Evolutionary conservation across 2,797 vertebrate species (phyloP).

Genomic region (Erethizon dorsatum): DNA sequence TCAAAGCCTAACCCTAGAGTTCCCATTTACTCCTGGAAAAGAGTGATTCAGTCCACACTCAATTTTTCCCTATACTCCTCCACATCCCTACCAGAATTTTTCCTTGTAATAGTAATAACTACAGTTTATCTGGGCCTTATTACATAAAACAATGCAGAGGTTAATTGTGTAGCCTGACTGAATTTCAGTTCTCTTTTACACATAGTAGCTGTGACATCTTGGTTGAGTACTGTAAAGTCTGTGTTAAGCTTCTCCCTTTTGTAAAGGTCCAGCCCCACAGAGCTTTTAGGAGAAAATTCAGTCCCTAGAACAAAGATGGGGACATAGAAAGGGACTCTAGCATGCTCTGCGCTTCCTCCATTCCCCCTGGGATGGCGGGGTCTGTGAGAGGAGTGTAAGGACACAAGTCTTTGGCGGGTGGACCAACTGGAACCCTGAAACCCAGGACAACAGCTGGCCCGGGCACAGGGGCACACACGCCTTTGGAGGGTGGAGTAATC

Average conservation of each 20-base stretch:
- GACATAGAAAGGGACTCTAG: background rate
- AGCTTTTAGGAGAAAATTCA: conserved; percentile 41
- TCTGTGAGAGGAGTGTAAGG: too few relatives aligned
- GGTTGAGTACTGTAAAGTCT: background rate
- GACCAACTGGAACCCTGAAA: too few relatives aligned
- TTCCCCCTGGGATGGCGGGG: too few relatives aligned
- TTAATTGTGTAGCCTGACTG: background rate
- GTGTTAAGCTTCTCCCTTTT: background rate
- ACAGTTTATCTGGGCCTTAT: conserved; percentile 43
- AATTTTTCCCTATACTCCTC: background rate
- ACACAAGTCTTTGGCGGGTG: too few relatives aligned
- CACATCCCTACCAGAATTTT: conserved; percentile 3
- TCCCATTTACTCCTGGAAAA: conserved; percentile 24
- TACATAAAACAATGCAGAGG: background rate
- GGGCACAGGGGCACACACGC: too few relatives aligned
- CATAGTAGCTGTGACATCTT: background rate
- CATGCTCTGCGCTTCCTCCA: too few relatives aligned
- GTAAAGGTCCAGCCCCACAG: background rate
- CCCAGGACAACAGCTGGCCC: too few relatives aligned
- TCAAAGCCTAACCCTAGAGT: conserved; percentile 50
- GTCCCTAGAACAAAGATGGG: background rate
- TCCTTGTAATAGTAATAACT: conserved; percentile 14
- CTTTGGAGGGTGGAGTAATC: too few relatives aligned
- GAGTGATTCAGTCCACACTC: background rate
- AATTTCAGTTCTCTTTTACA: conserved; percentile 1